phyloP scores from a whole-genome alignment of 2,888 invertebrate species.

The Pterostichus niger region DNA sequence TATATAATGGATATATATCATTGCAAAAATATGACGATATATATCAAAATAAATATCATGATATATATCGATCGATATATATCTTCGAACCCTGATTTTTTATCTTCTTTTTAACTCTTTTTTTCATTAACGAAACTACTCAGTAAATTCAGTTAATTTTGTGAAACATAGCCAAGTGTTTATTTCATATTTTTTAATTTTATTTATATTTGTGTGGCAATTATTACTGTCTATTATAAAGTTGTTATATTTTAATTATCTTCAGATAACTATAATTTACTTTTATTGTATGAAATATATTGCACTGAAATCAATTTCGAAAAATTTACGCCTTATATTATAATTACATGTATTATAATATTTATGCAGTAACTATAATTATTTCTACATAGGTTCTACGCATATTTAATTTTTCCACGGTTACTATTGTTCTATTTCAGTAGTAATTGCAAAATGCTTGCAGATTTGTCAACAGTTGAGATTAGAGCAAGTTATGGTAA shows the following conservation, averaged over 20 bases:
- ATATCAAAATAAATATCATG: no score
- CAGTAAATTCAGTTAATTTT: no score
- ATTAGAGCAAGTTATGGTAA: no score
- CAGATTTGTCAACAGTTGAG: conserved; percentile 8
- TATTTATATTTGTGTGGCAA: conserved; percentile 3
- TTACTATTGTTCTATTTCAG: conserved; percentile 24
- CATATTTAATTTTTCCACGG: conserved; percentile 10
- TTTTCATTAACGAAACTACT: no score
- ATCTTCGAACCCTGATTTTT: no score
- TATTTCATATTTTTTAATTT: no score
- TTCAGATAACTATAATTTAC: conserved; percentile 34
- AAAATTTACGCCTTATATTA: conserved; percentile 5
- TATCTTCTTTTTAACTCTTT: no score
- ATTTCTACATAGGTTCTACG: conserved; percentile 24
- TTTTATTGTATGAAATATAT: neutral
- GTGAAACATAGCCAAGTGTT: no score
- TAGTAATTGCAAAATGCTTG: conserved; percentile 25
- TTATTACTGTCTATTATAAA: neutral
- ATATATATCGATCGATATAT: no score
- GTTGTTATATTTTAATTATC: conserved; percentile 35
- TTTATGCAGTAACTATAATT: conserved; percentile 7
- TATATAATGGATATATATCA: no score
- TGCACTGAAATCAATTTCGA: conserved; percentile 4
- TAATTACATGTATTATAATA: conserved; percentile 30
- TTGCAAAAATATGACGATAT: no score